Percentiles rank a stretch among this genome's conserved stretches.
phyloP scores from a whole-genome alignment of 2,888 invertebrate genomes.

The Brachypalpus laphriformis region DNA sequence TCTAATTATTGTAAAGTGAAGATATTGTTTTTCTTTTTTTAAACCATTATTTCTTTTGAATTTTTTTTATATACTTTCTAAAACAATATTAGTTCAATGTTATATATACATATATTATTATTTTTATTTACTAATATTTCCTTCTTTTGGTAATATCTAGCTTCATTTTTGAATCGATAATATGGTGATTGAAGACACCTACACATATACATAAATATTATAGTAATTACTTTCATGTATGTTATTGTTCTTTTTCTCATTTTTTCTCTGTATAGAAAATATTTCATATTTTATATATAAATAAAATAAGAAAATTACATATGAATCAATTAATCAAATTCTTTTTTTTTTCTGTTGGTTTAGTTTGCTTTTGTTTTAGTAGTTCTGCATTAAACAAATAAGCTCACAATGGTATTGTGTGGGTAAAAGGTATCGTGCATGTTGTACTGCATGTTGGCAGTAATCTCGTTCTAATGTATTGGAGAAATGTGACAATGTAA shows the following conservation, averaged over 20 bases:
- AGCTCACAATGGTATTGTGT: not conserved
- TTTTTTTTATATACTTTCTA: slow-evolving; percentile 35
- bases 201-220: slow-evolving; percentile 52
- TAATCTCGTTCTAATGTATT: not conserved
- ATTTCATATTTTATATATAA: slow-evolving; percentile 70
- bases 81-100: slow-evolving; percentile 69
- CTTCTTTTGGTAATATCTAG: slow-evolving; percentile 51
- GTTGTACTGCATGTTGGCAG: slow-evolving; percentile 16
- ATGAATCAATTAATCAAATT: slow-evolving; percentile 60
- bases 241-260: slow-evolving; percentile 71
- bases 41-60: slow-evolving; percentile 31
- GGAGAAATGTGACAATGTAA: not conserved
- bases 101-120: slow-evolving; percentile 46
- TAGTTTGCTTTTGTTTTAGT: slow-evolving; percentile 40
- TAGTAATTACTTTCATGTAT: slow-evolving; percentile 67
- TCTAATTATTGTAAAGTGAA: slow-evolving; percentile 48
- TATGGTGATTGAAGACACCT: slow-evolving; percentile 29
- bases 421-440: not conserved
- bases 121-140: slow-evolving; percentile 58
- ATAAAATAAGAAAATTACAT: slow-evolving; percentile 71
- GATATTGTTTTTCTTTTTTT: slow-evolving; percentile 50
- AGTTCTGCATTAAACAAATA: not conserved
- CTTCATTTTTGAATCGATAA: slow-evolving; percentile 59
- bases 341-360: too few species aligned
- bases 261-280: slow-evolving; percentile 71